These are phyloP conservation scores for Rhamnusium bicolor DNA, from an alignment of 2,888 invertebrate genomes.

Conservation along the genomic window DNA sequence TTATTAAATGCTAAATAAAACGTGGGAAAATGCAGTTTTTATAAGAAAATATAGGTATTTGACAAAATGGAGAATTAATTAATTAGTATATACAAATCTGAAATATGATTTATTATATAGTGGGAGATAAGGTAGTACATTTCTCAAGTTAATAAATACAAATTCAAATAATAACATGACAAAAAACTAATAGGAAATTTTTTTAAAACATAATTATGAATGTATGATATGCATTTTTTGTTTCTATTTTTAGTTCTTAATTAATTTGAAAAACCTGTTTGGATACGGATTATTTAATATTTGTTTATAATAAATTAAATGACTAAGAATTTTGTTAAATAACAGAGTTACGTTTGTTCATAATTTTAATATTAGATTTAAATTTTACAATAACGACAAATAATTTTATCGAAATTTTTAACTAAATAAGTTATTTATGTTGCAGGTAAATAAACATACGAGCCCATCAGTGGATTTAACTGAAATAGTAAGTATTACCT, in stretches of 20 bases:
- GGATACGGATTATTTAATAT: background rate
- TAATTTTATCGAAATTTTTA: background rate
- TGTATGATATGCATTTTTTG: background rate
- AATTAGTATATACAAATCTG: background rate
- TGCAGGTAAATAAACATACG: background rate
- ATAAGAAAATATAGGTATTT: background rate
- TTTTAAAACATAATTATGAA: background rate
- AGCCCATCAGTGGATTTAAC: background rate
- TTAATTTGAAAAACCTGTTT: background rate
- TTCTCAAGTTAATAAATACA: background rate
- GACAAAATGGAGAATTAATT: background rate
- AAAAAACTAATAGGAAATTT: background rate
- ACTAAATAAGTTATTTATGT: background rate
- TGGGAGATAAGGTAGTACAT: background rate
- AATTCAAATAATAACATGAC: background rate
- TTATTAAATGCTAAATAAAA: slow-evolving; percentile 7
- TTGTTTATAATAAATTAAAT: background rate
- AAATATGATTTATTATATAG: background rate
- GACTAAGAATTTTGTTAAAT: background rate
- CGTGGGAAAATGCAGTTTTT: background rate
- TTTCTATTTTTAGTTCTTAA: background rate
- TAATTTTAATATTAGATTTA: background rate
- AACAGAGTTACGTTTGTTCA: background rate
- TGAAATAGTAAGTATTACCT: background rate
- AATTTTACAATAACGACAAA: background rate